A percentile compares a stretch with the other conserved stretches of the same genome.
phyloP scores from a whole-genome alignment of 2,797 vertebrate species.

The Leptodactylus fallax region DNA sequence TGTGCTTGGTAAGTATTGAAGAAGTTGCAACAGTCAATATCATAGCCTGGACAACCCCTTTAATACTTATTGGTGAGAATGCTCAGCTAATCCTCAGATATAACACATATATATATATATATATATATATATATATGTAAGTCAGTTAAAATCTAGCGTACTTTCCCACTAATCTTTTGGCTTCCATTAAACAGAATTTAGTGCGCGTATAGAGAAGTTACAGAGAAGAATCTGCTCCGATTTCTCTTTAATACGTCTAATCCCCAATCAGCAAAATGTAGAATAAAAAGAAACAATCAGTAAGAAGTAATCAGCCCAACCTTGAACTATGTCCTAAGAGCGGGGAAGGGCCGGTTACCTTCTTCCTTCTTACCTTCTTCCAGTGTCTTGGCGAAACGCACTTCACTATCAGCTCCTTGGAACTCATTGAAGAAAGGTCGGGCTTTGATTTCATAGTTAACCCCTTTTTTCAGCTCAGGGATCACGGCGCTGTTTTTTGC shows the following conservation, averaged over 20 bases:
- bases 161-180: slow-evolving; percentile 17
- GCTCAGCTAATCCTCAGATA: too few species aligned
- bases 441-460: slow-evolving; percentile 96
- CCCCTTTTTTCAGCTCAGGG: slow-evolving; percentile 90
- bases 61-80: too few species aligned
- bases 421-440: slow-evolving; percentile 98
- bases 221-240: not conserved
- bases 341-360: slow-evolving; percentile 76
- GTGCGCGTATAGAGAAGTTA: not conserved
- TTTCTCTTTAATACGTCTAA: not conserved
- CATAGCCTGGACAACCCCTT: too few species aligned
- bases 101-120: too few species aligned
- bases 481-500: slow-evolving; percentile 90
- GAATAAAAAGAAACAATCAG: slow-evolving; percentile 23
- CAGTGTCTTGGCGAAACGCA: slow-evolving; percentile 93
- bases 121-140: too few species aligned
- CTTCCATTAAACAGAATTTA: not conserved
- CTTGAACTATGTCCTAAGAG: not conserved
- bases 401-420: slow-evolving; percentile 97
- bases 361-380: slow-evolving; percentile 92
- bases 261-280: slow-evolving; percentile 35
- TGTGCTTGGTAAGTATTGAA: too few species aligned
- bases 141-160: not conserved
- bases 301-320: slow-evolving; percentile 23
- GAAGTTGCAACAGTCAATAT: too few species aligned